phyloP scores from a whole-genome alignment of 2,113 vertebrate species.

The Seriola aureovittata region DNA sequence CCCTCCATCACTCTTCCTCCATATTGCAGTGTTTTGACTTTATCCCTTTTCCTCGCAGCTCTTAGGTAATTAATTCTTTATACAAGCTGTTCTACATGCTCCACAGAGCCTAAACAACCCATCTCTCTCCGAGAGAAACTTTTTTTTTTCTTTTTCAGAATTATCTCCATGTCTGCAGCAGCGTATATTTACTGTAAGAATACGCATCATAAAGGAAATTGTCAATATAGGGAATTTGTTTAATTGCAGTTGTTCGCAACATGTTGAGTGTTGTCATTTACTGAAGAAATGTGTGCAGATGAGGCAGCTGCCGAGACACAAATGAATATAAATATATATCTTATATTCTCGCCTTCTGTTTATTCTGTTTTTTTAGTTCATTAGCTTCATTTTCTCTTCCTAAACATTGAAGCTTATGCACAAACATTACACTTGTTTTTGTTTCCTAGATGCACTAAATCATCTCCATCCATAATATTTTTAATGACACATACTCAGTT shows the following conservation, averaged over 20 bases:
- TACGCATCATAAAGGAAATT: not conserved
- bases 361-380: not conserved
- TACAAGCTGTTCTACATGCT: conserved; percentile 45
- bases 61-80: conserved; percentile 62
- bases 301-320: not conserved
- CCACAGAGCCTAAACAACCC: conserved; percentile 50
- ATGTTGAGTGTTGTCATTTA: not conserved
- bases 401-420: not conserved
- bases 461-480: not conserved
- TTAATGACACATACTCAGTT: too few relatives aligned
- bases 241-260: not conserved
- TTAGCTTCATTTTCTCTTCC: not conserved
- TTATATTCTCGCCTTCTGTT: not conserved
- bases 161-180: conserved; percentile 15
- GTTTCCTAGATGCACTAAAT: not conserved
- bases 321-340: not conserved
- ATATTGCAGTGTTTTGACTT: conserved; percentile 34
- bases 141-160: not conserved
- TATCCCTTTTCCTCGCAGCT: conserved; percentile 30
- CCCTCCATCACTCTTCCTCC: conserved; percentile 25
- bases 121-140: conserved; percentile 25
- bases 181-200: not conserved
- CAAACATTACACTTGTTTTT: not conserved
- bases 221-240: not conserved
- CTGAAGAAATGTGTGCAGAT: not conserved